phyloP scores from a whole-genome alignment of 2,113 vertebrate genomes.

The Vimba vimba region DNA sequence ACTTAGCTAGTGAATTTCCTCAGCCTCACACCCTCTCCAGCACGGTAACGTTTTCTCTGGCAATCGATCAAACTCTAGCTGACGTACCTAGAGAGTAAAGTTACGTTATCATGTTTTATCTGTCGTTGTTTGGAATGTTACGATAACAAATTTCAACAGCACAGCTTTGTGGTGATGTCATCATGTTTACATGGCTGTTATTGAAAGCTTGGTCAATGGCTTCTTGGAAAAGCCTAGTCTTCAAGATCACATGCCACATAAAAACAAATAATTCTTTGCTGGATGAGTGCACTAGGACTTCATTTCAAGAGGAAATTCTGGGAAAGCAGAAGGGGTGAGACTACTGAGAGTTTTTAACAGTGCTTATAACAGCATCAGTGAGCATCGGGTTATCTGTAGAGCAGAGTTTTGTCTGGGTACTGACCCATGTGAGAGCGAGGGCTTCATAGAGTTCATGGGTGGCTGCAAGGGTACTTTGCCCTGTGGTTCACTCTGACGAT shows the following conservation, averaged over 20 bases:
- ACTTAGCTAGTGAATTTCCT: conserved; percentile 56
- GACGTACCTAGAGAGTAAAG: conserved; percentile 21
- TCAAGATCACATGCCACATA: conserved; percentile 15
- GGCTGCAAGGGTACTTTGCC: conserved; percentile 98
- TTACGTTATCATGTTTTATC: conserved; percentile 35
- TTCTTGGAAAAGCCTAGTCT: conserved; percentile 34
- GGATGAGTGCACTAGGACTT: background rate
- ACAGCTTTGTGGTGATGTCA: conserved; percentile 18
- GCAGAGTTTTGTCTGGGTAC: conserved; percentile 57
- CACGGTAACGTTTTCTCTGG: conserved; percentile 20
- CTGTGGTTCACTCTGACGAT: conserved; percentile 93
- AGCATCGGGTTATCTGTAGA: background rate
- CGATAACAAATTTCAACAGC: background rate
- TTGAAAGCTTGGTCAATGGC: conserved; percentile 16
- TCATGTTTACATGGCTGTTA: conserved; percentile 41
- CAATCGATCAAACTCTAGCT: conserved; percentile 31
- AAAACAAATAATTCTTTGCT: conserved; percentile 27
- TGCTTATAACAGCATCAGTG: background rate
- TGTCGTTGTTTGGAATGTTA: conserved; percentile 1
- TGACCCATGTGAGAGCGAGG: conserved; percentile 96
- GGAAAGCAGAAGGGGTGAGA: background rate
- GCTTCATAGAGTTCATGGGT: conserved; percentile 99
- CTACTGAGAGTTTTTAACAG: background rate
- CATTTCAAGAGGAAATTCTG: conserved; percentile 4
- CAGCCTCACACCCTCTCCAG: conserved; percentile 31